Evolutionary conservation across 2,797 vertebrate genomes (phyloP).

Genomic region (Sebastes alutus): DNA sequence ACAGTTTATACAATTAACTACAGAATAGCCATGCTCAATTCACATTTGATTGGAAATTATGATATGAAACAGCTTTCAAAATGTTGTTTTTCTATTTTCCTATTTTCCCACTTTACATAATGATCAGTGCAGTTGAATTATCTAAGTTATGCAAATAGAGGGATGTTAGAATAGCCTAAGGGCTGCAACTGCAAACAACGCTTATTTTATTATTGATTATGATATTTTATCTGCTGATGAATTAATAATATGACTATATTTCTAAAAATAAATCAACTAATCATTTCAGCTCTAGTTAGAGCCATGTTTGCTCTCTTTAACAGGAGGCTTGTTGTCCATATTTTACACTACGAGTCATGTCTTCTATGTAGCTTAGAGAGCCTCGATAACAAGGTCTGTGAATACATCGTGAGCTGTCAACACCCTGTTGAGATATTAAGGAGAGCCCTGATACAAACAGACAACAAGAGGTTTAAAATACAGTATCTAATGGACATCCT

Average conservation of each 20-base stretch:
- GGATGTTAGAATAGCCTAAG: background rate
- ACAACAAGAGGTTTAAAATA: conserved; percentile 19
- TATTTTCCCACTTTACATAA: background rate
- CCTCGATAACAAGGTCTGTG: conserved; percentile 7
- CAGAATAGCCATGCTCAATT: background rate
- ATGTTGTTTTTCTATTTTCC: background rate
- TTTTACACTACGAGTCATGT: background rate
- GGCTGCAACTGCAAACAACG: background rate
- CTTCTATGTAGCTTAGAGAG: background rate
- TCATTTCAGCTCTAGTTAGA: background rate
- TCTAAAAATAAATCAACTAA: background rate
- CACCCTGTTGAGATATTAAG: conserved; percentile 10
- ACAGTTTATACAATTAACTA: background rate
- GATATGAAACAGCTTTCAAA: background rate
- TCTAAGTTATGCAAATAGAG: background rate
- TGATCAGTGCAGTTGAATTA: background rate
- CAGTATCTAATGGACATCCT: background rate
- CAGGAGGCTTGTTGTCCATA: background rate
- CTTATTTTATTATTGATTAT: background rate
- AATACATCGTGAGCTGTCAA: conserved; percentile 25
- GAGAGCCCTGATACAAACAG: conserved; percentile 14
- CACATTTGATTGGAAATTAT: background rate
- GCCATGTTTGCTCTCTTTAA: background rate
- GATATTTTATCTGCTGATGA: background rate
- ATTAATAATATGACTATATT: background rate